Evolutionary conservation across 2,113 vertebrate species (phyloP).

Genomic region (Indri indri): DNA sequence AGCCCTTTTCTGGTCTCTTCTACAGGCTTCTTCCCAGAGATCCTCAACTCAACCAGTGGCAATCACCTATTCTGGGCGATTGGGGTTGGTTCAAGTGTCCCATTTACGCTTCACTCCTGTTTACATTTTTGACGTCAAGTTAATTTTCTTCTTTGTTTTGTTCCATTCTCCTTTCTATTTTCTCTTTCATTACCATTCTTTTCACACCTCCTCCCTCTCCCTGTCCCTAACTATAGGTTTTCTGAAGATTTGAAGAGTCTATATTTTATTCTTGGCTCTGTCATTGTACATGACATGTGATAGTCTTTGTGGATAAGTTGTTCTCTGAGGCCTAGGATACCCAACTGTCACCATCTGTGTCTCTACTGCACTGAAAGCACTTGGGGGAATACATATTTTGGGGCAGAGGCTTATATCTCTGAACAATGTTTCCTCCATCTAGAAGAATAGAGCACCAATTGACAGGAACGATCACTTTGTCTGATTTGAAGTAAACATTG

Average conservation of each 20-base stretch:
- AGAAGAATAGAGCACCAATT: background rate
- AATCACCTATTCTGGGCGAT: background rate
- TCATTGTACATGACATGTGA: background rate
- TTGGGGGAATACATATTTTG: background rate
- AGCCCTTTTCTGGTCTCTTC: background rate
- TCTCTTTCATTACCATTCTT: background rate
- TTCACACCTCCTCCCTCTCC: background rate
- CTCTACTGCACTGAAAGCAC: background rate
- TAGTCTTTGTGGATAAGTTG: background rate
- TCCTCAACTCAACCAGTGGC: background rate
- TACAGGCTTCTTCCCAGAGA: background rate
- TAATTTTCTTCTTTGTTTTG: slow-evolving; percentile 9
- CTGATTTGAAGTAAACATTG: slow-evolving; percentile 17
- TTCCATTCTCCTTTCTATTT: background rate
- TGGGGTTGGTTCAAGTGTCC: background rate
- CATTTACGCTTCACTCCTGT: background rate
- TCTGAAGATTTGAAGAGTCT: background rate
- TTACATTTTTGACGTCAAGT: background rate
- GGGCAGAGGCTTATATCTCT: background rate
- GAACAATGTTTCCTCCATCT: slow-evolving; percentile 21
- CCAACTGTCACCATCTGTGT: background rate
- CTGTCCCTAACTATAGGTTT: background rate
- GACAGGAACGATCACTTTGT: background rate
- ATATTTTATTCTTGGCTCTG: background rate
- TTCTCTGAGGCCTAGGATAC: background rate